Evolutionary conservation across 2,888 invertebrate species (phyloP).

Genomic region (Hypercompe scribonia): DNA sequence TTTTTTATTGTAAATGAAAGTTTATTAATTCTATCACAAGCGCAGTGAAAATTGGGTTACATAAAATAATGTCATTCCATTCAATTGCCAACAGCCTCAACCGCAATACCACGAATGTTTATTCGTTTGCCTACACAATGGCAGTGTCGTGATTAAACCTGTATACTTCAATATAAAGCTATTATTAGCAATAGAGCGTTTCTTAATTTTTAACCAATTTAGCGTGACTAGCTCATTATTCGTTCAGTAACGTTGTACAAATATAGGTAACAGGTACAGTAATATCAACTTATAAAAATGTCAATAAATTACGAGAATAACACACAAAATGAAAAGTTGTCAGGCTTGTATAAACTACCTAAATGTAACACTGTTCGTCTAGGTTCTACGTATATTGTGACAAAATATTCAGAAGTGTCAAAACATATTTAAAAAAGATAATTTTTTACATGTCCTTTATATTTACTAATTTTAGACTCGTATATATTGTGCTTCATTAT

Average conservation of each 20-base stretch:
- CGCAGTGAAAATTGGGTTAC: constrained; percentile 70
- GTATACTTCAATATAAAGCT: constrained; percentile 27
- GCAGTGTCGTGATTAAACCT: constrained; percentile 34
- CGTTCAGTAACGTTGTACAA: constrained; percentile 1
- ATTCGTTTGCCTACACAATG: constrained; percentile 44
- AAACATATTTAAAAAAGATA: too few relatives aligned
- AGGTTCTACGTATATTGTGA: too few relatives aligned
- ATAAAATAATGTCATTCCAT: constrained; percentile 61
- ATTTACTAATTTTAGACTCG: too few relatives aligned
- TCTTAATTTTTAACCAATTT: constrained; percentile 23
- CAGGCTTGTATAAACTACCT: neutral
- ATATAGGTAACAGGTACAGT: constrained; percentile 2
- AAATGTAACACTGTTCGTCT: too few relatives aligned
- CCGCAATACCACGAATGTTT: constrained; percentile 51
- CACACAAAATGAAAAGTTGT: neutral
- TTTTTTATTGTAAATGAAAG: constrained; percentile 36
- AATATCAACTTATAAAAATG: neutral
- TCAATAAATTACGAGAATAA: neutral
- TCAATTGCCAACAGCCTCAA: constrained; percentile 55
- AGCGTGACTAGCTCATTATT: constrained; percentile 32
- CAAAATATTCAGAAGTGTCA: too few relatives aligned
- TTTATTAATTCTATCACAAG: constrained; percentile 54
- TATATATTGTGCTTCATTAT: too few relatives aligned
- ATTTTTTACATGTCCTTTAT: too few relatives aligned
- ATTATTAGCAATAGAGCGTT: constrained; percentile 20